phyloP scores from a whole-genome alignment of 2,797 vertebrate species.

The Scolopax bukidnonensis region DNA sequence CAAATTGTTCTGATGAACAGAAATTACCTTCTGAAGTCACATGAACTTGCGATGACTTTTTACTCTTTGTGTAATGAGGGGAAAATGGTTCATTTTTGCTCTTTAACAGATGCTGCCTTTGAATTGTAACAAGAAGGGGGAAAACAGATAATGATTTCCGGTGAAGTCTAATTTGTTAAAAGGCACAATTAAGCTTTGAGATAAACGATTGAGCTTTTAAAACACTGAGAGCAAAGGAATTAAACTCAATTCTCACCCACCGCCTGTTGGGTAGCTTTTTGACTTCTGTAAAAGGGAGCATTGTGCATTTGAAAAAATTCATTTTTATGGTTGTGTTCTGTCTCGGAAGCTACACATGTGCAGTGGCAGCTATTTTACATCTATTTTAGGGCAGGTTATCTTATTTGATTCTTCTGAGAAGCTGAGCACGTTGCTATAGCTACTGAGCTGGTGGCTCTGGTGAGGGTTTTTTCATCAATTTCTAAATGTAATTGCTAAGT shows the following conservation, averaged over 20 bases:
- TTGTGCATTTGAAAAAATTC: neutral
- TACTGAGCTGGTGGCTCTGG: slow-evolving; percentile 49
- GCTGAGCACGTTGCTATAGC: slow-evolving; percentile 68
- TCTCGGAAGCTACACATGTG: slow-evolving; percentile 16
- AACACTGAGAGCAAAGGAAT: slow-evolving; percentile 22
- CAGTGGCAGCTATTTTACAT: slow-evolving; percentile 52
- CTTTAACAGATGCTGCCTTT: slow-evolving; percentile 59
- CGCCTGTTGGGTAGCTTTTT: slow-evolving; percentile 29
- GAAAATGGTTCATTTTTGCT: slow-evolving; percentile 39
- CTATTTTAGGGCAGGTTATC: slow-evolving; percentile 62
- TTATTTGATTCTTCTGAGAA: slow-evolving; percentile 52
- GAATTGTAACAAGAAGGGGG: slow-evolving; percentile 32
- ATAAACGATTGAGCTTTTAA: slow-evolving; percentile 49
- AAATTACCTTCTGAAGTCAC: slow-evolving; percentile 52
- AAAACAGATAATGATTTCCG: slow-evolving; percentile 60
- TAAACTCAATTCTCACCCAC: neutral
- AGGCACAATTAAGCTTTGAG: slow-evolving; percentile 53
- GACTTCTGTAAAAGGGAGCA: slow-evolving; percentile 2
- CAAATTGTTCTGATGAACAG: slow-evolving; percentile 44
- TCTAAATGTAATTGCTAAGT: slow-evolving; percentile 29
- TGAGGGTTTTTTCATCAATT: neutral
- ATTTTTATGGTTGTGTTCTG: slow-evolving; percentile 18
- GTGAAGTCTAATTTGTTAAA: slow-evolving; percentile 59
- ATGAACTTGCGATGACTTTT: slow-evolving; percentile 64
- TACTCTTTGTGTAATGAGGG: slow-evolving; percentile 11